Evolutionary conservation across 2,888 invertebrate species (phyloP).

Genomic region (Trilocha varians): DNA sequence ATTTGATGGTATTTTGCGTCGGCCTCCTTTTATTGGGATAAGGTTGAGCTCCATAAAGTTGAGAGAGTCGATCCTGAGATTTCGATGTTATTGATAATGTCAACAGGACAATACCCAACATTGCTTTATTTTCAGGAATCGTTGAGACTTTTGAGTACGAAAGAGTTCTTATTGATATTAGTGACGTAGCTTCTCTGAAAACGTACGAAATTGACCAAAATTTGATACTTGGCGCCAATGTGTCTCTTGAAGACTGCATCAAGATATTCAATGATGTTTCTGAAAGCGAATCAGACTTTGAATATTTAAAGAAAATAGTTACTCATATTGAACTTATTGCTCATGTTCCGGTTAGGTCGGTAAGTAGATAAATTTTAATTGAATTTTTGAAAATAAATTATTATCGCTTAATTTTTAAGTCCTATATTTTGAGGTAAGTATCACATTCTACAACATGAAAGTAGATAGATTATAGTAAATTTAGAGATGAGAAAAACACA

Average conservation of each 20-base stretch:
- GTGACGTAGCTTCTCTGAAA: slow-evolving; percentile 42
- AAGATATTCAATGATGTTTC: slow-evolving; percentile 52
- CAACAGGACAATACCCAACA: slow-evolving; percentile 22
- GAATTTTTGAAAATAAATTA: no score
- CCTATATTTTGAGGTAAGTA: no score
- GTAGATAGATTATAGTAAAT: no score
- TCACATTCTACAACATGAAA: no score
- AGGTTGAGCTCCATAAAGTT: background rate
- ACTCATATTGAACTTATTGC: slow-evolving; percentile 76
- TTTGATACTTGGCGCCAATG: slow-evolving; percentile 69
- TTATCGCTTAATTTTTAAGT: no score
- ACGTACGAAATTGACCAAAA: slow-evolving; percentile 43
- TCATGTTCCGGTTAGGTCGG: slow-evolving; percentile 76
- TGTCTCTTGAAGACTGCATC: slow-evolving; percentile 71
- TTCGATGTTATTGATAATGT: no score
- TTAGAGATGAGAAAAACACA: no score
- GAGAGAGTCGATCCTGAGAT: background rate
- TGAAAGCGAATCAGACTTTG: slow-evolving; percentile 47
- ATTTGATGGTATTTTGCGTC: no score
- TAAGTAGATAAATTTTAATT: slow-evolving; percentile 38
- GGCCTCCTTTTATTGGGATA: no score
- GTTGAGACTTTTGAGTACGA: slow-evolving; percentile 43
- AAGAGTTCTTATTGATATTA: slow-evolving; percentile 46
- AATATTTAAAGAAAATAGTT: slow-evolving; percentile 67
- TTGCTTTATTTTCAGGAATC: slow-evolving; percentile 36